phyloP scores from a whole-genome alignment of 2,797 vertebrate species.

The Manis pentadactyla region DNA sequence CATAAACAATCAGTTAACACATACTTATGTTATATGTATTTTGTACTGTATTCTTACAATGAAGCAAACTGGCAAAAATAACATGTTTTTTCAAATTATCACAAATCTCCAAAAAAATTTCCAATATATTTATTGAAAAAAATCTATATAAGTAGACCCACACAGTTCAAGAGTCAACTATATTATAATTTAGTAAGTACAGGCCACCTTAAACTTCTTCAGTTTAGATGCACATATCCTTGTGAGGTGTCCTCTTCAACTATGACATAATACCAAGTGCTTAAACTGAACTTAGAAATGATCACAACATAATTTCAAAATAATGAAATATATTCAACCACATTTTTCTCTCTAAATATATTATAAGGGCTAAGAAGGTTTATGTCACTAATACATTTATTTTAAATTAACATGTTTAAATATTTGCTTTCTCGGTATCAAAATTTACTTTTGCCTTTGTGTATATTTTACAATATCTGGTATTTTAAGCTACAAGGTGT shows the following conservation, averaged over 20 bases:
- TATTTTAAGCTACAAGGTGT: background rate
- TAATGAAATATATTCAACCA: background rate
- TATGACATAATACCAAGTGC: background rate
- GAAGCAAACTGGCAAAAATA: too few relatives aligned
- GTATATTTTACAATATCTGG: background rate
- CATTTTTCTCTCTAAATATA: conserved; percentile 25
- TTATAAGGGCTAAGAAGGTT: background rate
- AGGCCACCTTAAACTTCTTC: background rate
- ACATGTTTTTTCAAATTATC: too few relatives aligned
- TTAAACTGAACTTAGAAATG: conserved; percentile 21
- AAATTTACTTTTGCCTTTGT: background rate
- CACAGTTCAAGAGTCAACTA: too few relatives aligned
- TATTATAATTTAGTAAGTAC: background rate
- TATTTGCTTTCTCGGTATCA: conserved; percentile 44
- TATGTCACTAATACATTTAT: background rate
- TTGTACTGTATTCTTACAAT: too few relatives aligned
- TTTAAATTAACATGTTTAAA: conserved; percentile 37
- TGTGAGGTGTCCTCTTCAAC: background rate
- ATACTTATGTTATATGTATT: too few relatives aligned
- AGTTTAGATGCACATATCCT: background rate
- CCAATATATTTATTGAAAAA: too few relatives aligned
- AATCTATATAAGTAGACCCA: too few relatives aligned
- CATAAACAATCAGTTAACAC: too few relatives aligned
- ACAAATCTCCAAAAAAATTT: too few relatives aligned
- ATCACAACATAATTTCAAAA: background rate